These are phyloP conservation scores for Asteroscopus sphinx DNA, from an alignment of 2,888 invertebrate species.

Conservation along the genomic window DNA sequence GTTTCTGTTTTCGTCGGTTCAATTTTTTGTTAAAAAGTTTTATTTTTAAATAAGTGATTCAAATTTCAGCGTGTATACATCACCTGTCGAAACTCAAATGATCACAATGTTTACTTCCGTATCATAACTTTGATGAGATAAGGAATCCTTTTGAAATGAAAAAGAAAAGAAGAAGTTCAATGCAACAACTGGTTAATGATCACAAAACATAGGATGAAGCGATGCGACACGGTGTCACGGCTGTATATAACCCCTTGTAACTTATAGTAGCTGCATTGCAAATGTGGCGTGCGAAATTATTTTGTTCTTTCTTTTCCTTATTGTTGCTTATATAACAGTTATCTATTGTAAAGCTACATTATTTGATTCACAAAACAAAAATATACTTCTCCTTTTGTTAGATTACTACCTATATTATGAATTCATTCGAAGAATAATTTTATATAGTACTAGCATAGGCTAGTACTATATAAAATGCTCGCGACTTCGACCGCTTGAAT, in stretches of 20 bases:
- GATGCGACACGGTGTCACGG: conserved; percentile 1
- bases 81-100: conserved; percentile 7
- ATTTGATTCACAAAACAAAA: no score
- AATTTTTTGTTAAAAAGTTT: no score
- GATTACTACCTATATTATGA: no score
- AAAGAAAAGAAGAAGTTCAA: background rate
- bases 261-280: conserved; percentile 19
- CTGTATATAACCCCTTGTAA: conserved; percentile 28
- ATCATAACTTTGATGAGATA: conserved; percentile 9
- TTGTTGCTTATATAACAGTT: no score
- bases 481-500: no score
- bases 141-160: conserved; percentile 9
- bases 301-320: background rate
- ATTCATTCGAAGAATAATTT: no score
- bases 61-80: conserved; percentile 2
- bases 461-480: no score
- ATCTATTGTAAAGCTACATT: no score
- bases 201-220: background rate
- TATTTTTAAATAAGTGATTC: no score
- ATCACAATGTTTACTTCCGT: conserved; percentile 6
- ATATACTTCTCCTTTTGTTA: no score
- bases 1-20: no score
- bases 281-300: conserved; percentile 7
- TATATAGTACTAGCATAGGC: no score
- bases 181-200: conserved; percentile 1